A percentile compares a stretch with the other conserved stretches of the same genome.
These are phyloP conservation scores for Hyphantria cunea DNA, from an alignment of 1,140 invertebrate species.

Conservation along the genomic window DNA sequence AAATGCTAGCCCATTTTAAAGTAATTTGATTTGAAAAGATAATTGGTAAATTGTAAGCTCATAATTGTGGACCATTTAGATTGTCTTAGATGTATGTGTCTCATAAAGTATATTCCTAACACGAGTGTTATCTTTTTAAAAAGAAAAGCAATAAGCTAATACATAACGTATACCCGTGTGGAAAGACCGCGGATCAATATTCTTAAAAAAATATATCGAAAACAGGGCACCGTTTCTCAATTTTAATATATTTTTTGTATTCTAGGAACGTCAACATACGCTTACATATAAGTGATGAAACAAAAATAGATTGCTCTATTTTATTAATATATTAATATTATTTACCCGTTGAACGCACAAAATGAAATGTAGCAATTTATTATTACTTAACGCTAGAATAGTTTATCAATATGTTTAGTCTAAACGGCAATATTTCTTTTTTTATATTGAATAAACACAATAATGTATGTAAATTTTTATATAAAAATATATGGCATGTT, in stretches of 20 bases:
- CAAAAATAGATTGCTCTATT: conserved; percentile 54
- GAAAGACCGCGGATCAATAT: too few species aligned
- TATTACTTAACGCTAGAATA: conserved; percentile 34
- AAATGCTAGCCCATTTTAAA: too few species aligned
- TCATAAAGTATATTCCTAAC: too few species aligned
- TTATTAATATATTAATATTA: conserved; percentile 41
- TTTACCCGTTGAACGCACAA: conserved; percentile 39
- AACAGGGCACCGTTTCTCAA: background rate
- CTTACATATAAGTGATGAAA: conserved; percentile 27
- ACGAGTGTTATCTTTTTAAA: too few species aligned
- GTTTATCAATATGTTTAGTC: conserved; percentile 34
- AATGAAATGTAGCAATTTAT: conserved; percentile 60
- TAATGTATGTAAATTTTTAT: conserved; percentile 63
- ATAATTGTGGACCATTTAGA: too few species aligned
- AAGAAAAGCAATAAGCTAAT: too few species aligned
- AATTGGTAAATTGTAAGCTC: too few species aligned
- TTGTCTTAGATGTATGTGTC: too few species aligned
- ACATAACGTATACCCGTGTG: too few species aligned
- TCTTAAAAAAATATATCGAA: background rate
- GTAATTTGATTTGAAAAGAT: too few species aligned
- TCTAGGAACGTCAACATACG: conserved; percentile 21
- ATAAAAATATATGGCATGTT: conserved; percentile 78
- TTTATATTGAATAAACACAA: conserved; percentile 62
- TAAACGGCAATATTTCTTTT: conserved; percentile 42
- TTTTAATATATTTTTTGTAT: conserved; percentile 4